Evolutionary conservation across 2,888 invertebrate genomes (phyloP).

Genomic region (Gisinianus flammeolus): DNA sequence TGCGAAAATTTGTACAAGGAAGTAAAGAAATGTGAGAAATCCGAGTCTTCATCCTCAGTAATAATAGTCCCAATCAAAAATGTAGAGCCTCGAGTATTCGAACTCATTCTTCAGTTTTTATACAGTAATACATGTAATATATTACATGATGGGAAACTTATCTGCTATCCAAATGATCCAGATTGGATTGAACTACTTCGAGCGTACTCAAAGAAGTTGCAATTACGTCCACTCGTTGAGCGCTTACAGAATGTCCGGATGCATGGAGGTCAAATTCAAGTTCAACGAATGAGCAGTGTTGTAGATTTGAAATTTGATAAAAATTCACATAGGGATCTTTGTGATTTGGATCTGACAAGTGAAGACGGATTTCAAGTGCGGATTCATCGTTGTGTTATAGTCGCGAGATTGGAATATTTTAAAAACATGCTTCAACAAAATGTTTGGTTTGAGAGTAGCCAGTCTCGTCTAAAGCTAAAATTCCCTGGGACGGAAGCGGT

Average conservation of each 20-base stretch:
- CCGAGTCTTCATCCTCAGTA: neutral
- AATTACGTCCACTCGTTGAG: constrained; percentile 29
- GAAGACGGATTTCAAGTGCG: constrained; percentile 64
- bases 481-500: constrained; percentile 32
- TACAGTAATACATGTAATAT: constrained; percentile 75
- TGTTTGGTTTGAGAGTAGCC: constrained; percentile 73
- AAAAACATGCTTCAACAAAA: constrained; percentile 77
- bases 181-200: constrained; percentile 18
- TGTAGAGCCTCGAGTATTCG: constrained; percentile 71
- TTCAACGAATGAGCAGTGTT: neutral
- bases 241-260: constrained; percentile 62
- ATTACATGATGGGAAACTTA: constrained; percentile 65
- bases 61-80: constrained; percentile 64
- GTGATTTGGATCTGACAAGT: constrained; percentile 70
- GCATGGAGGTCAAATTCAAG: constrained; percentile 43
- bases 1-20: constrained; percentile 70
- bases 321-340: constrained; percentile 65
- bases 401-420: constrained; percentile 83
- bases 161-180: constrained; percentile 39
- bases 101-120: constrained; percentile 72
- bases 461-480: neutral
- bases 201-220: constrained; percentile 24
- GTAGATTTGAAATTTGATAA: constrained; percentile 63
- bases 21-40: constrained; percentile 61
- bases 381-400: constrained; percentile 82